Evolutionary conservation across 1,140 invertebrate species (phyloP), one percentile per base, ranked within the genome.

Genomic region (Cecropterus lyciades): DNA sequence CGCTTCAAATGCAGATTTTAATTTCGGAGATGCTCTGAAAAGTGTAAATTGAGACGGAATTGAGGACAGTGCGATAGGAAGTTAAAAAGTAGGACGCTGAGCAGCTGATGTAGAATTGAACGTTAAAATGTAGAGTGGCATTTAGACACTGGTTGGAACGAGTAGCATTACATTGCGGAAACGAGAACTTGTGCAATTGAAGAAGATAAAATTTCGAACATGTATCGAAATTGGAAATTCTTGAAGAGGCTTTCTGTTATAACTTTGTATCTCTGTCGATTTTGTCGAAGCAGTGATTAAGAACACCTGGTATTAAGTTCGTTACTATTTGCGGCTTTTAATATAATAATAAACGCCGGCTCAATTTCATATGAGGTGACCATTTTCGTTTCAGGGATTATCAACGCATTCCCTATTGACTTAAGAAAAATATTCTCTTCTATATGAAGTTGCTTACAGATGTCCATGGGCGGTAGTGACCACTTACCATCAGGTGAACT

Each of bases 81-180:
- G 27, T 62, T 51, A 62, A 62, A 46, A 62, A 62, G 59, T 62
- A 60, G 57, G 45, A 48, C 57, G 45, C 57, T 52, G 33, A 52
- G 49, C 48, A 63, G 60, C 60, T 63, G 60, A 63, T 63, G 48
- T 63, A 63, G 48, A 63, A 63, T 63, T 52, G 33, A 43, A 51
- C 60, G 60, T 63, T 63, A 52, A 51, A 63, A 63, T 63, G 48
- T 63, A 63, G 59, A 52, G 59, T 52, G 59, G 59, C 48, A 63
- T 52, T 51, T 63, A 63, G 46, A 63, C 48, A 63, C 33, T 63
- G 46, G 57, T 62, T 10, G 57, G 30, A 49, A 48, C 16, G 13
- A 46, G 2, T 40, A 62, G 57, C 30, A 49, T 37, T 62, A 62
- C 57, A 62, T 17, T 49, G 27, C 14, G 45, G 45, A 14, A 62